Percentiles rank a stretch among this genome's conserved stretches.
These are phyloP conservation scores for Caenorhabditis wallacei DNA, from an alignment of 2,888 invertebrate species.

Conservation along the genomic window DNA sequence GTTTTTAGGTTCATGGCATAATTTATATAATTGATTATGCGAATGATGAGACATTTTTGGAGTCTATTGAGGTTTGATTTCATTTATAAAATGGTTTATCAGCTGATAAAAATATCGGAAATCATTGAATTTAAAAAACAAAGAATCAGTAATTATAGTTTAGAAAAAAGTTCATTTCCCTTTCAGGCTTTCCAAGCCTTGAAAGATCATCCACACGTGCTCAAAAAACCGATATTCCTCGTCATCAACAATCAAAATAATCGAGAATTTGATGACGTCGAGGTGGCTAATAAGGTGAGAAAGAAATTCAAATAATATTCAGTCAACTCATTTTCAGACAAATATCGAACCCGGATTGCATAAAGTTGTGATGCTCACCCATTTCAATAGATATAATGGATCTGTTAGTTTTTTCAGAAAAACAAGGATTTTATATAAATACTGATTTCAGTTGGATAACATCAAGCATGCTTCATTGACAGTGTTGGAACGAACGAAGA, in stretches of 20 bases:
- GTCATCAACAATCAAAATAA: conserved; percentile 78
- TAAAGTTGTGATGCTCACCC: conserved; percentile 52
- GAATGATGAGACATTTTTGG: conserved; percentile 39
- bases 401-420: conserved; percentile 31
- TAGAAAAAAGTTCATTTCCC: too few species aligned
- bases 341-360: conserved; percentile 61
- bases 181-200: conserved; percentile 65
- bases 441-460: conserved; percentile 45
- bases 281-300: conserved; percentile 63
- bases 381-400: conserved; percentile 59
- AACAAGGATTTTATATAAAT: background rate
- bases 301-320: background rate
- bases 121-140: too few species aligned
- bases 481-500: conserved; percentile 44
- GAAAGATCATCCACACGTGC: conserved; percentile 65
- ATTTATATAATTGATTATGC: conserved; percentile 63
- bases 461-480: conserved; percentile 32
- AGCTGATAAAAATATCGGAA: too few species aligned
- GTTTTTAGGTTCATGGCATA: conserved; percentile 63
- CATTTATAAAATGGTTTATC: background rate
- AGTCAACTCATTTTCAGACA: conserved; percentile 38
- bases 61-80: conserved; percentile 59
- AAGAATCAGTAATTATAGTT: too few species aligned
- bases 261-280: conserved; percentile 70
- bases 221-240: conserved; percentile 77